These are phyloP conservation scores for Melieria picta DNA, from an alignment of 2,888 invertebrate species.

Conservation along the genomic window DNA sequence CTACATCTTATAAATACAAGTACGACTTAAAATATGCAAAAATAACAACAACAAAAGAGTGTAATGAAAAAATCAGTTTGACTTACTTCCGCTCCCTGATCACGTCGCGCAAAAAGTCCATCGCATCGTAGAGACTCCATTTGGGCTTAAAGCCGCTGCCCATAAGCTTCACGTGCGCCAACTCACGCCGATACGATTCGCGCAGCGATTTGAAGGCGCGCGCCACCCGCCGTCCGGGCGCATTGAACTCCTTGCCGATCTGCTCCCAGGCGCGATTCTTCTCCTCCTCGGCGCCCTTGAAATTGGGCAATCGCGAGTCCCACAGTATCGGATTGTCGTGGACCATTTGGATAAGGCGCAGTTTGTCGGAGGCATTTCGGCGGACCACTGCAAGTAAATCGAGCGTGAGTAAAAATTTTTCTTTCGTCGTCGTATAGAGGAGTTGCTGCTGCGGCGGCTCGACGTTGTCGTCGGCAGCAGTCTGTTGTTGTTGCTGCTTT, in stretches of 20 bases:
- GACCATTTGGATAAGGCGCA: conserved; percentile 64
- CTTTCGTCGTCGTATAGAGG: conserved; percentile 42
- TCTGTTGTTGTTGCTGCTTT: conserved; percentile 49
- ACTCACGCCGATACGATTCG: conserved; percentile 62
- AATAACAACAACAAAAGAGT: background rate
- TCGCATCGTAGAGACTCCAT: conserved; percentile 62
- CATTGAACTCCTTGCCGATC: conserved; percentile 62
- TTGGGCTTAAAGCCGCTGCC: conserved; percentile 63
- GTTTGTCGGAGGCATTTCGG: conserved; percentile 63
- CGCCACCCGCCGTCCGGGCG: conserved; percentile 62
- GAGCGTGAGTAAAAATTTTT: conserved; percentile 51
- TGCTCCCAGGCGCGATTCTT: conserved; percentile 63
- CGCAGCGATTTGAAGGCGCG: conserved; percentile 62
- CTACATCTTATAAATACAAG: no score
- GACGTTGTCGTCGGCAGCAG: conserved; percentile 43
- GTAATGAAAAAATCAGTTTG: background rate
- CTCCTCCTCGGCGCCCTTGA: conserved; percentile 64
- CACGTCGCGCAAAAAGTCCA: conserved; percentile 63
- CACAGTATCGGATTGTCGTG: conserved; percentile 63
- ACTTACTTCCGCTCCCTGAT: conserved; percentile 64
- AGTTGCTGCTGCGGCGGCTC: conserved; percentile 26
- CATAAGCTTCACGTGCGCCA: conserved; percentile 63
- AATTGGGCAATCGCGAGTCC: conserved; percentile 63
- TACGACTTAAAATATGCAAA: no score
- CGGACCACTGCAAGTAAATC: conserved; percentile 61